Base-by-base conservation (phyloP, 2,888 invertebrate genomes). In the Stenoptilia bipunctidactyla region DNA sequence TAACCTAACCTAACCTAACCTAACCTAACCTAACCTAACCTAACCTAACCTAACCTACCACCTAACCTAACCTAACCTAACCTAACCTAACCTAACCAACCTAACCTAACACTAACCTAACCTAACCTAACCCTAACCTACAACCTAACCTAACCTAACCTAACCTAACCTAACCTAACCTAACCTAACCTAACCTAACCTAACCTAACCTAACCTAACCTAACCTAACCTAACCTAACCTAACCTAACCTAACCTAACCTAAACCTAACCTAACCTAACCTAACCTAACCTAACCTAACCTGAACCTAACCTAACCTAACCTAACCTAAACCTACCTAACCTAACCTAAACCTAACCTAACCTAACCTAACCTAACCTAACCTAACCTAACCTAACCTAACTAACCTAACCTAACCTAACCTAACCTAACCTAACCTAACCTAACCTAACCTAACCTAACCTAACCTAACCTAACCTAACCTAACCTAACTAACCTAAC, bases 291-390 rank as follows among this genome's bases (percentile, higher is more conserved):
- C 44, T 42, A 44, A 42, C 45, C 44, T 40, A 41, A 40, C 42
- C 45, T 42, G 46, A 46, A 48, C 46, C 46, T 46, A 41, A 45
- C 41, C 30, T 35, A 38, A 44, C 38, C 39, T 45, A 40, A 38
- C 38, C 41, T 39, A 42, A 45, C 42, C 45, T 42, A 42, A 43
- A 41, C 43, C 37, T 42, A 42, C 44, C 42, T 42, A 44, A 42
- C 43, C 43, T 40, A 35, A 47, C 40, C 42, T 41, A 42, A 43
- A 43, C 48, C 45, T 44, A 44, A 40, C 41, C 40, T 45, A 40
- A 45, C 44, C 46, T 44, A 44, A 46, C 44, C 43, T 40, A 44
- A 45, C 47, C 41, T 40, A 46, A 46, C 46, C 46, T 45, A 43
- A 37, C 40, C 38, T 30, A 30, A 30, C 42, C 42, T 42, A 42